phyloP scores from a whole-genome alignment of 2,797 vertebrate genomes.

The Melanotaenia boesemani region DNA sequence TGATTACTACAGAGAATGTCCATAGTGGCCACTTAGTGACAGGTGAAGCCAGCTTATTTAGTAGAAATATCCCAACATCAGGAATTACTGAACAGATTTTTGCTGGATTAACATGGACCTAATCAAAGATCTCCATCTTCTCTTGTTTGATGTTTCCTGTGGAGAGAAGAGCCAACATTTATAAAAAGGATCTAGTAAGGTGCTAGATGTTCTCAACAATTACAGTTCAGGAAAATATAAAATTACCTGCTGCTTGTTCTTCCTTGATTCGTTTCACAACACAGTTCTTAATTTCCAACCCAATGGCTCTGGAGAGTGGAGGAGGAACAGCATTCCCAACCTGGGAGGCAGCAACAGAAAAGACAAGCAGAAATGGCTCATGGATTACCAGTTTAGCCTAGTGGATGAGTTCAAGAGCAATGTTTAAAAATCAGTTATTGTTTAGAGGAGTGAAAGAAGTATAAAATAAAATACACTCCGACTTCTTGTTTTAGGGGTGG shows the following conservation, averaged over 20 bases:
- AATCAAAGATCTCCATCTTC: conserved; percentile 85
- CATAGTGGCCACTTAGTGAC: conserved; percentile 67
- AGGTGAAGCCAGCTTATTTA: conserved; percentile 67
- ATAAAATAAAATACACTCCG: background rate
- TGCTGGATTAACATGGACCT: conserved; percentile 45
- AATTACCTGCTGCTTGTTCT: conserved; percentile 82
- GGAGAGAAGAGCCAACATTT: rapidly evolving
- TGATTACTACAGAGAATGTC: conserved; percentile 80
- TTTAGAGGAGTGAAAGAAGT: too few species aligned
- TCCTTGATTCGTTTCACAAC: conserved; percentile 83
- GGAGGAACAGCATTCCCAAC: conserved; percentile 97
- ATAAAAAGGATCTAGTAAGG: rapidly evolving
- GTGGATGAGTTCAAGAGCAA: too few species aligned
- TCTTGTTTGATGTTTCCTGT: conserved; percentile 84
- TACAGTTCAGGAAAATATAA: background rate
- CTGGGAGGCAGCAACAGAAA: conserved; percentile 66
- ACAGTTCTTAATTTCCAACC: conserved; percentile 90
- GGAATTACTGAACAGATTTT: conserved; percentile 44
- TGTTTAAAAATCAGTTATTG: too few species aligned
- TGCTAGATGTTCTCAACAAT: background rate
- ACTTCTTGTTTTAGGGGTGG: background rate
- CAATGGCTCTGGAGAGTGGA: conserved; percentile 94
- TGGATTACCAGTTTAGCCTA: background rate
- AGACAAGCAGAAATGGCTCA: background rate
- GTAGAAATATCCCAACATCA: conserved; percentile 62